Percentiles rank a stretch among this genome's conserved stretches.
Conservation (phyloP, 1,140 invertebrate genomes). For the Rhynchophorus ferrugineus region DNA sequence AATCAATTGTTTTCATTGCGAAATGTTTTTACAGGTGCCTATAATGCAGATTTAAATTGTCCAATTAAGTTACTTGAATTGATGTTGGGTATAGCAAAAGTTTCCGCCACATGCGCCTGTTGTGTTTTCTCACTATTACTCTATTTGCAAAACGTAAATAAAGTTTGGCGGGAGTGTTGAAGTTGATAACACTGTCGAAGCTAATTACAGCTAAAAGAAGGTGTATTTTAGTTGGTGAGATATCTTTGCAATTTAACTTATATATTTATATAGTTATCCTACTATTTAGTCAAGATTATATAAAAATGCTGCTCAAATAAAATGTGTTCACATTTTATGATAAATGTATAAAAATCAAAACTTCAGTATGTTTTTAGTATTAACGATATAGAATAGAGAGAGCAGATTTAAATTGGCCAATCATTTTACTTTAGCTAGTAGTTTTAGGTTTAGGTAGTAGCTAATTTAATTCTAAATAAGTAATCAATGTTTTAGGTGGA, state of each 20-base stretch:
- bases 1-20: no score
- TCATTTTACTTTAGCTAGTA: constrained; percentile 5
- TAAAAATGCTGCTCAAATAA: constrained; percentile 12
- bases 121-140: no score
- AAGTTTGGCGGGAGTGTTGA: no score
- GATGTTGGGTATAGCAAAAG: no score
- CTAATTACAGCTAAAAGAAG: constrained; percentile 9
- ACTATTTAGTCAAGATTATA: constrained; percentile 18
- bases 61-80: no score
- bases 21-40: no score
- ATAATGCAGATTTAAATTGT: no score
- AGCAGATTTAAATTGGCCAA: constrained; percentile 12
- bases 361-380: constrained; percentile 13
- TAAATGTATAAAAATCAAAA: constrained; percentile 7
- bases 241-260: background rate
- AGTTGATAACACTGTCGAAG: constrained; percentile 11
- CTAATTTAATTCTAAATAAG: background rate
- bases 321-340: constrained; percentile 21
- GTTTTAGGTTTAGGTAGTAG: background rate
- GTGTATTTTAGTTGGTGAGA: constrained; percentile 23
- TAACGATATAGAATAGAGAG: constrained; percentile 12
- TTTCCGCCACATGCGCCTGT: no score
- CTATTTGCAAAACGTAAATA: no score
- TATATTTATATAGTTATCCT: background rate
- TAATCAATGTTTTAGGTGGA: constrained; percentile 8